These are phyloP conservation scores for Hippopotamus amphibius DNA, from an alignment of 2,113 vertebrate genomes.

Conservation along the genomic window DNA sequence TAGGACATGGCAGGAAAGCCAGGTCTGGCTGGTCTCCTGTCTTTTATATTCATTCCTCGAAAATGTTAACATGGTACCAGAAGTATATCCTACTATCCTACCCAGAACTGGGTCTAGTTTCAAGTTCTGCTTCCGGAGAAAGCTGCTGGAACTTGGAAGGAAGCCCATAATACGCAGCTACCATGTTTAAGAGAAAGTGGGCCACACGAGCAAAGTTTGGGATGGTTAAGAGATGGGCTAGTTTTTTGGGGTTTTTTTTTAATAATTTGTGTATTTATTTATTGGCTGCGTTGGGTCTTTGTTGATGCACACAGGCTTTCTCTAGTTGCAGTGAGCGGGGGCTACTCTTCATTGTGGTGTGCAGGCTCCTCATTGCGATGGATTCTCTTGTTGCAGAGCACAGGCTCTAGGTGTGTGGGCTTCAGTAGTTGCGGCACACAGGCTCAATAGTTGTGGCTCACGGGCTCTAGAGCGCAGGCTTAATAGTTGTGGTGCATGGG, in stretches of 20 bases:
- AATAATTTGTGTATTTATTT: no score
- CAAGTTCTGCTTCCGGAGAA: neutral
- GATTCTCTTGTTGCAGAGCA: no score
- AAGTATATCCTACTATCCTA: neutral
- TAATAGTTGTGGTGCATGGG: no score
- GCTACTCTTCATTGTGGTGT: no score
- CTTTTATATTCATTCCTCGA: neutral
- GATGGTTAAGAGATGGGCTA: neutral
- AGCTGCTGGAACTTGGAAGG: neutral
- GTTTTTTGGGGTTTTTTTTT: neutral
- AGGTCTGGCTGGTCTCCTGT: neutral
- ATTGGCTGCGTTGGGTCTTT: no score
- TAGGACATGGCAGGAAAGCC: neutral
- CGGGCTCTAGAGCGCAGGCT: no score
- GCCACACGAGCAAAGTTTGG: neutral
- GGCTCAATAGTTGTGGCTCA: no score
- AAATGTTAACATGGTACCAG: neutral
- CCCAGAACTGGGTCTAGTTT: neutral
- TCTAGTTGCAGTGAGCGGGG: no score
- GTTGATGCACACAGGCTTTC: no score
- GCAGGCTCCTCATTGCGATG: no score
- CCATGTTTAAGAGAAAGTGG: neutral
- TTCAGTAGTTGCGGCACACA: no score
- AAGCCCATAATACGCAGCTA: neutral
- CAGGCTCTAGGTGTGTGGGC: no score